Base-by-base conservation (phyloP, 2,888 invertebrate species). In the Andrena camellia region DNA sequence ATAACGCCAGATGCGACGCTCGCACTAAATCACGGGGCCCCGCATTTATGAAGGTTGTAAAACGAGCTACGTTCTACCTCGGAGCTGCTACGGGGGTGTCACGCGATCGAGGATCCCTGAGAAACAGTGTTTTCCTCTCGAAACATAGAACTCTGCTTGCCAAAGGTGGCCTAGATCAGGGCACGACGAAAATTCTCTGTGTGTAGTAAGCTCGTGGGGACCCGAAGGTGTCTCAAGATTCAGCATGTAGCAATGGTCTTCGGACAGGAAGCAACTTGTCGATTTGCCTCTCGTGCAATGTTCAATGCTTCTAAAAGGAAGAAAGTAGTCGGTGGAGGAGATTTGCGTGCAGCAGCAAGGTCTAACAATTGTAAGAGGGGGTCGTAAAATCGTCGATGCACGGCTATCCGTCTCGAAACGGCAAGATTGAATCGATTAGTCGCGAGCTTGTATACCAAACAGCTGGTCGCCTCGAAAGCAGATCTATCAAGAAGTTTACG, bases 21-120 rank as follows among this genome's bases (percentile, higher is more conserved):
- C 85, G 78, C 85, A 86, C 86, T 90, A 90, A 90, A 90, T 90
- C 91, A 89, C 85, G 69, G 72, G 17, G 63, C 67, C 42, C 73
- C 85, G 86, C 84, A 85, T 88, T 90, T 88, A 87, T 86, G 86
- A 89, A 88, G 85, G 82, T 73, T 75, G 84, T 89, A 85, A 89
- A 89, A 87, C 82, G 76, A 3, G 73, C 50, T 42, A 29, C 63
- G 72, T 57, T 57, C 57, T 8, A 23, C 23, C 57, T 57, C 26
- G 57, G 57, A 26, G 57, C 57, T 57, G 57, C 23, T 57, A 10
- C 23, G 26, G 10, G 57, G 52, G 10, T 57, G 63, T 79, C 71
- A 77, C 79, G 77, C 81, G 73, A 82, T 70, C 67, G 8, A 26
- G 52, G 2, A 63, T 2, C 60, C 29, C 8, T 60, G 57, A 8